Conservation (phyloP, 2,888 invertebrate genomes). For the Zygaena filipendulae region DNA sequence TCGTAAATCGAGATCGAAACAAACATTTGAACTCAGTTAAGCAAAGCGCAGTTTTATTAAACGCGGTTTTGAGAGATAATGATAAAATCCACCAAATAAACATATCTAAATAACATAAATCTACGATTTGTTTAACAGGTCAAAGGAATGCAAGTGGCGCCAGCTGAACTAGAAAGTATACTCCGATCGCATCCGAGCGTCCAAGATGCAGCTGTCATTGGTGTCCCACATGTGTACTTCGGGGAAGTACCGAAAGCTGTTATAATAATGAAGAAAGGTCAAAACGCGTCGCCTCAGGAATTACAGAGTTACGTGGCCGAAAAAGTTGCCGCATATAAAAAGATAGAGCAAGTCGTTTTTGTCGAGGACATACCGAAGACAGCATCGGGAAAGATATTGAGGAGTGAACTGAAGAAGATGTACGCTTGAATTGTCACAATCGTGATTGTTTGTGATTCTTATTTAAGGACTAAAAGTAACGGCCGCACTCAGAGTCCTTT, state of each 20-base stretch:
- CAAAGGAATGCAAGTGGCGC: slow-evolving; percentile 83
- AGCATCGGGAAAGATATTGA: slow-evolving; percentile 81
- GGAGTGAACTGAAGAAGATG: slow-evolving; percentile 70
- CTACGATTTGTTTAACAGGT: too few relatives aligned
- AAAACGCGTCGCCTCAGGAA: slow-evolving; percentile 49
- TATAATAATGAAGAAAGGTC: slow-evolving; percentile 69
- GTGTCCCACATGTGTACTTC: slow-evolving; percentile 74
- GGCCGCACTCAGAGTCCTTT: too few relatives aligned
- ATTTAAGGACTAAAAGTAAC: too few relatives aligned
- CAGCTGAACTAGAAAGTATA: slow-evolving; percentile 87
- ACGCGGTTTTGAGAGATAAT: too few relatives aligned
- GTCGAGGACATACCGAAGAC: slow-evolving; percentile 80
- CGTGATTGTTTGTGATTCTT: slow-evolving; percentile 2
- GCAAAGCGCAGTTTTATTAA: too few relatives aligned
- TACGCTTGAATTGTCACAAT: slow-evolving; percentile 29
- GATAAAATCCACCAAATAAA: too few relatives aligned
- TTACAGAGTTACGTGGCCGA: slow-evolving; percentile 68
- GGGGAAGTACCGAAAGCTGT: slow-evolving; percentile 87
- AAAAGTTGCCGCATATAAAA: slow-evolving; percentile 83
- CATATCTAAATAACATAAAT: too few relatives aligned
- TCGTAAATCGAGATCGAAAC: too few relatives aligned
- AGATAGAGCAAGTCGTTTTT: slow-evolving; percentile 74
- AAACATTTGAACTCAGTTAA: too few relatives aligned
- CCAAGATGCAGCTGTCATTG: slow-evolving; percentile 87
- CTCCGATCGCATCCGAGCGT: slow-evolving; percentile 80